Evolutionary conservation across 1,140 invertebrate genomes (phyloP).

Genomic region (Agrilus planipennis): DNA sequence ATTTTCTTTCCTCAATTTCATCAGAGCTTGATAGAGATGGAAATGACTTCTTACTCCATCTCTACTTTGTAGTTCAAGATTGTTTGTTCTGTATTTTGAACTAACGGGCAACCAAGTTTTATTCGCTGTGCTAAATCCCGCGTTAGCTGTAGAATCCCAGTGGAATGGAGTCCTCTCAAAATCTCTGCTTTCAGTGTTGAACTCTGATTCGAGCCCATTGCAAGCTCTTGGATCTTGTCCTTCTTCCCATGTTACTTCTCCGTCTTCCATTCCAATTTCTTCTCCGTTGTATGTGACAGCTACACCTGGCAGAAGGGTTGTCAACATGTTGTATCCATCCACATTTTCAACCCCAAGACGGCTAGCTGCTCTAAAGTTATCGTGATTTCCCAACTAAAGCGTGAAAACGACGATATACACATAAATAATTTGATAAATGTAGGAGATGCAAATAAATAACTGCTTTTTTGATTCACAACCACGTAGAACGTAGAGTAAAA

Average conservation of each 20-base stretch:
- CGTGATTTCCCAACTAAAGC: slow-evolving; percentile 41
- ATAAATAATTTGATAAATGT: no score
- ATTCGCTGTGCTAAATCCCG: slow-evolving; percentile 36
- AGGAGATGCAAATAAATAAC: no score
- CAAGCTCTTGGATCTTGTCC: slow-evolving; percentile 39
- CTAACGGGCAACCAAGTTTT: slow-evolving; percentile 54
- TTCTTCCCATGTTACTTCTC: slow-evolving; percentile 37
- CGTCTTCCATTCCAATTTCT: slow-evolving; percentile 58
- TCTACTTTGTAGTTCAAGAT: slow-evolving; percentile 29
- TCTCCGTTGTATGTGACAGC: slow-evolving; percentile 51
- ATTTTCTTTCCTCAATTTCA: no score
- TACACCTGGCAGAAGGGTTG: slow-evolving; percentile 48
- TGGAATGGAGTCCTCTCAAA: slow-evolving; percentile 54
- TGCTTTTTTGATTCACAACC: no score
- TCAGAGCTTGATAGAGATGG: slow-evolving; percentile 17
- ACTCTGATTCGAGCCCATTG: not conserved
- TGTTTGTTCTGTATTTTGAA: slow-evolving; percentile 42
- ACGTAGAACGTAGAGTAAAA: no score
- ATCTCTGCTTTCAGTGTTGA: slow-evolving; percentile 27
- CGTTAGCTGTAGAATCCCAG: slow-evolving; percentile 49
- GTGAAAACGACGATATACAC: no score
- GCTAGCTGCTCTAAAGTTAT: slow-evolving; percentile 37
- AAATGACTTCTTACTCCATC: slow-evolving; percentile 17
- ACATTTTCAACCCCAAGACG: slow-evolving; percentile 33
- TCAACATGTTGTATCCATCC: slow-evolving; percentile 40